Evolutionary conservation across 2,888 invertebrate species (phyloP).

Genomic region (Pherbina coryleti): DNA sequence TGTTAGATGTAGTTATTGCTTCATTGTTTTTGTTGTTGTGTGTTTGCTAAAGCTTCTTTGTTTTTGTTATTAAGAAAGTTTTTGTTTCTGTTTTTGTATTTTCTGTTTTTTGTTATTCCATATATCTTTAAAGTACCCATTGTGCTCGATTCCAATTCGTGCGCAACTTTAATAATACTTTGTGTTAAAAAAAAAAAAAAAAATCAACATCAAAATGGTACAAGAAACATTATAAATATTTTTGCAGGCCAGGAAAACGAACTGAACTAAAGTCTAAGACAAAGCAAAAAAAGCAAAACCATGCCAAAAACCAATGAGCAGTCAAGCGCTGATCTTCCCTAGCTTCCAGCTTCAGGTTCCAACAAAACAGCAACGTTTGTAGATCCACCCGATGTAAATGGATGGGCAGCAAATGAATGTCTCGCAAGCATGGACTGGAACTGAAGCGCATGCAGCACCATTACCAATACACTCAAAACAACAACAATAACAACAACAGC

Average conservation of each 20-base stretch:
- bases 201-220: not conserved
- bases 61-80: slow-evolving; percentile 21
- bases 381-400: not conserved
- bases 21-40: slow-evolving; percentile 4
- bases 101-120: not conserved
- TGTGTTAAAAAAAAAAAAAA: not conserved
- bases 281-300: not conserved
- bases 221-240: not conserved
- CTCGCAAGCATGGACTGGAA: not conserved
- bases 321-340: not conserved
- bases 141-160: slow-evolving; percentile 29
- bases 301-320: not conserved
- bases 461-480: not conserved
- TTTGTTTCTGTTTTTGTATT: slow-evolving; percentile 3
- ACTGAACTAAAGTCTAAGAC: not conserved
- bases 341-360: not conserved
- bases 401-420: not conserved
- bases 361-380: not conserved
- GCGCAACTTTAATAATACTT: slow-evolving; percentile 33
- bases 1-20: slow-evolving; percentile 13
- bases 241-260: not conserved
- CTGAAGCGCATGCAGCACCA: not conserved
- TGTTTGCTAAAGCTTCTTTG: not conserved
- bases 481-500: no score
- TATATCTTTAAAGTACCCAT: slow-evolving; percentile 24